Conservation (phyloP, 2,113 vertebrate genomes). For the Mesembrinibis cayennensis region DNA sequence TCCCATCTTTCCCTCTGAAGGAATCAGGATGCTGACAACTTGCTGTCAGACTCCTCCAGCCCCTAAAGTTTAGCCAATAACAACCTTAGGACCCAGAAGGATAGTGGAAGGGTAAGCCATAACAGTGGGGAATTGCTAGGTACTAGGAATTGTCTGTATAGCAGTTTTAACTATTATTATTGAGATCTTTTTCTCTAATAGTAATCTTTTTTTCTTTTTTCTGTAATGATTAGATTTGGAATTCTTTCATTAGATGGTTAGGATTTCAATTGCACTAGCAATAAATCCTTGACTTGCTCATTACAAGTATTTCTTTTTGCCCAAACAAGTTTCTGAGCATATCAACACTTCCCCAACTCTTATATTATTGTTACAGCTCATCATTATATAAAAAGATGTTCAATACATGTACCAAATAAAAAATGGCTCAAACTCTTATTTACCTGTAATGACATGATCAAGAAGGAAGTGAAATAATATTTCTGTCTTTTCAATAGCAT, state of each 20-base stretch:
- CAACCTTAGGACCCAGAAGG: background rate
- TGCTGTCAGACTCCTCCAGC: background rate
- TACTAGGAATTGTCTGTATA: background rate
- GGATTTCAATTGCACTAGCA: background rate
- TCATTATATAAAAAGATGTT: background rate
- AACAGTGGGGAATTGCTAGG: background rate
- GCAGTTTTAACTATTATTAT: background rate
- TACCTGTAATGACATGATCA: background rate
- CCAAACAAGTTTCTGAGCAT: background rate
- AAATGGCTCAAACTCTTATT: background rate
- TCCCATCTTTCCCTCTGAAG: background rate
- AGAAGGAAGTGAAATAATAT: background rate
- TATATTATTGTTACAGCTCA: background rate
- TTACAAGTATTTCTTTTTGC: background rate
- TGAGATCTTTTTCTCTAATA: background rate
- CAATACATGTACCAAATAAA: background rate
- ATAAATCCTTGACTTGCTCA: background rate
- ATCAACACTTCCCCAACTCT: background rate
- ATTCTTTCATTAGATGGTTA: background rate
- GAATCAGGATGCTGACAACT: background rate
- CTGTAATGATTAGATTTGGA: background rate
- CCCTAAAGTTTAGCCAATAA: background rate
- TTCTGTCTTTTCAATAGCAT: background rate
- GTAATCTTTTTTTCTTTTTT: background rate
- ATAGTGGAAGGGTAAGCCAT: background rate